Conservation (phyloP, 2,113 vertebrate species). For the Clinocottus analis region DNA sequence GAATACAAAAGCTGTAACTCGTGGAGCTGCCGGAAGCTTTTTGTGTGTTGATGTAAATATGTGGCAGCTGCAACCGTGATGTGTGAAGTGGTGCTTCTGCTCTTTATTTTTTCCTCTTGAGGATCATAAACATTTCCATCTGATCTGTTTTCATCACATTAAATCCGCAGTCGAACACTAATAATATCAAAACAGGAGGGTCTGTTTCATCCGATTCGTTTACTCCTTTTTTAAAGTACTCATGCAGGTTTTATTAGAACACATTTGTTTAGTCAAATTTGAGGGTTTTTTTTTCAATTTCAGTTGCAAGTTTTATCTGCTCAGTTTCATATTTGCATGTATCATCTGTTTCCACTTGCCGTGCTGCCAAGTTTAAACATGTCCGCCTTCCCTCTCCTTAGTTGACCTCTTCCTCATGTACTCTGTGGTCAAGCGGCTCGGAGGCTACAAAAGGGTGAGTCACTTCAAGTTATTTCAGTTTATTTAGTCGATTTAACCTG, state of each 20-base stretch:
- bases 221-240: not conserved
- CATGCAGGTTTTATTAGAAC: not conserved
- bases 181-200: not conserved
- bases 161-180: not conserved
- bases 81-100: not conserved
- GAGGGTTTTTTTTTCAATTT: not conserved
- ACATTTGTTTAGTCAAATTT: conserved; percentile 10
- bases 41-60: not conserved
- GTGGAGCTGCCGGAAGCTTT: not conserved
- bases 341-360: not conserved
- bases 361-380: not conserved
- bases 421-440: conserved; percentile 82
- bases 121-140: not conserved
- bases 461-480: not conserved
- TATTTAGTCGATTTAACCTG: not conserved
- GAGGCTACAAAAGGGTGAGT: conserved; percentile 84
- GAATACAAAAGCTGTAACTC: not conserved
- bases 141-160: not conserved
- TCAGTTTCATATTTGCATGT: conserved; percentile 2
- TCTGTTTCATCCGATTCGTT: not conserved
- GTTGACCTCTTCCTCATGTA: conserved; percentile 87
- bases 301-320: not conserved
- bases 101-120: not conserved
- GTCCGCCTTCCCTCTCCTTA: conserved; percentile 51
- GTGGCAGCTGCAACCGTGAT: not conserved